Conservation (phyloP, 2,113 vertebrate species). For the Macquaria ambigua region DNA sequence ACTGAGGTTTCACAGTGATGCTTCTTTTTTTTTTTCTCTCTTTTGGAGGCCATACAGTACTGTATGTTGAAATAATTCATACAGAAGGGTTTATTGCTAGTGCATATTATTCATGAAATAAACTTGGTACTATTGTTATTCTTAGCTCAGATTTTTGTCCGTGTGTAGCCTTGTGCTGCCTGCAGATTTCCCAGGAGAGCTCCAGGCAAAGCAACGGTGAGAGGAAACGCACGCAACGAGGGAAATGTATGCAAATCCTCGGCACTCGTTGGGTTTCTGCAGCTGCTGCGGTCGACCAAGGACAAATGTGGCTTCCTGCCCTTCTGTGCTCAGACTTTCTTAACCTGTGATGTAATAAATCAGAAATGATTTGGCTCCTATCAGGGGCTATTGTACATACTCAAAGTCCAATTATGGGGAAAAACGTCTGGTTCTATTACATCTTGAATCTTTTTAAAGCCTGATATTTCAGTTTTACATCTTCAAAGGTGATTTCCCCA, state of each 20-base stretch:
- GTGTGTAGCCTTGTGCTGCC: conserved; percentile 1
- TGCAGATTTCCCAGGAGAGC: conserved; percentile 57
- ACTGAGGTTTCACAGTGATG: background rate
- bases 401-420: background rate
- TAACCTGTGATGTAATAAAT: background rate
- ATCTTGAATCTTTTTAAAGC: background rate
- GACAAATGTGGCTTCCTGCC: conserved; percentile 42
- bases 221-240: conserved; percentile 3
- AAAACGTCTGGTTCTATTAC: background rate
- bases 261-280: background rate
- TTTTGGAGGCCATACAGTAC: background rate
- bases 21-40: background rate
- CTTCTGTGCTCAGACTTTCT: conserved; percentile 34
- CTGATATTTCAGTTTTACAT: background rate
- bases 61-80: conserved; percentile 14
- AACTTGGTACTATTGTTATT: conserved; percentile 28
- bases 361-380: background rate
- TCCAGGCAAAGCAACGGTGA: conserved; percentile 26
- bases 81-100: conserved; percentile 17
- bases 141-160: background rate
- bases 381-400: background rate
- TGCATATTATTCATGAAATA: conserved; percentile 24
- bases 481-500: background rate
- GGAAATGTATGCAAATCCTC: conserved; percentile 71
- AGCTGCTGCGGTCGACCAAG: conserved; percentile 31